Evolutionary conservation across 2,113 vertebrate species (phyloP).

Genomic region (Okapia johnstoni): DNA sequence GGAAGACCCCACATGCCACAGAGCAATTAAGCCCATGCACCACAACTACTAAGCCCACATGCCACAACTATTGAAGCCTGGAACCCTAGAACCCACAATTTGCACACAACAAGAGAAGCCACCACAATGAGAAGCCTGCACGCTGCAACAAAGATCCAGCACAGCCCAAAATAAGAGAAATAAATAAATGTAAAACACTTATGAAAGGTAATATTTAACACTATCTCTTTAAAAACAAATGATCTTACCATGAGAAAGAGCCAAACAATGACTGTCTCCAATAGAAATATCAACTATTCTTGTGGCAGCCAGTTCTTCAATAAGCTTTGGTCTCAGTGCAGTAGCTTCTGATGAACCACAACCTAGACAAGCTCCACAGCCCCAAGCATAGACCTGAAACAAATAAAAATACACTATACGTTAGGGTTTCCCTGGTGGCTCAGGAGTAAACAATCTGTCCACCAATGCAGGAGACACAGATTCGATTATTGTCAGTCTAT

Average conservation of each 20-base stretch:
- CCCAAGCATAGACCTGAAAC: slow-evolving; percentile 95
- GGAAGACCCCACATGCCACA: background rate
- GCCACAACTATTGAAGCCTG: background rate
- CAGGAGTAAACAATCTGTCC: background rate
- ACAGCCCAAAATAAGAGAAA: slow-evolving; percentile 77
- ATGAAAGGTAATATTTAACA: background rate
- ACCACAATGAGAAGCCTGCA: background rate
- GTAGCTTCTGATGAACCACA: slow-evolving; percentile 98
- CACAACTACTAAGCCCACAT: background rate
- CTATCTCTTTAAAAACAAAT: background rate
- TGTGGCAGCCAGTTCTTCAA: slow-evolving; percentile 95
- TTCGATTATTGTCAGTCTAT: background rate
- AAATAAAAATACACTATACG: background rate
- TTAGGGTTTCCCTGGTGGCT: background rate
- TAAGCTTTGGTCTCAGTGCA: slow-evolving; percentile 92
- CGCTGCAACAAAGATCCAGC: background rate
- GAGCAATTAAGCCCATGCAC: background rate
- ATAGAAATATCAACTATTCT: slow-evolving; percentile 98
- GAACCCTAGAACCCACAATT: background rate
- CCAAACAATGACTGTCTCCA: slow-evolving; percentile 97
- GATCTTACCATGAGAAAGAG: slow-evolving; percentile 94
- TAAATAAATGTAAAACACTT: background rate
- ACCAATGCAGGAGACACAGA: background rate
- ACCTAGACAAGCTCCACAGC: slow-evolving; percentile 96
- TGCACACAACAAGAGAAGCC: background rate